Evolutionary conservation across 2,888 invertebrate species (phyloP).

Genomic region (Ditylenchus weischeri): DNA sequence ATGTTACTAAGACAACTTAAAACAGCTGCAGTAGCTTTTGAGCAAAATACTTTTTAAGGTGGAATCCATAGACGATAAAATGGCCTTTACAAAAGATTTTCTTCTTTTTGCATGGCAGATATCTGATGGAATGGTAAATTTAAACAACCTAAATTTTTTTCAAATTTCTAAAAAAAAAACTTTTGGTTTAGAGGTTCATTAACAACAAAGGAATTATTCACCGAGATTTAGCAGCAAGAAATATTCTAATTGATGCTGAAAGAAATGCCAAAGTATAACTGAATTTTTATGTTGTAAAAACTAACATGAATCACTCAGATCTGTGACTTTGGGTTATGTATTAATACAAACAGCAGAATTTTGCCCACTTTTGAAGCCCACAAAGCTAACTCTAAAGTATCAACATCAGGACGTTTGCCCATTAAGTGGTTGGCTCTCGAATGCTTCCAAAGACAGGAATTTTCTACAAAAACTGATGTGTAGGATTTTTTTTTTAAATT

Average conservation of each 20-base stretch:
- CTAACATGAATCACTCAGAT: conserved; percentile 33
- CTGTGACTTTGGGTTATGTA: conserved; percentile 52
- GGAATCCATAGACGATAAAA: conserved; percentile 48
- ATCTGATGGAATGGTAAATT: conserved; percentile 49
- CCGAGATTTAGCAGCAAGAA: conserved; percentile 53
- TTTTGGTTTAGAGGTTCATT: conserved; percentile 26
- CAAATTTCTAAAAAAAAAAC: too few species aligned
- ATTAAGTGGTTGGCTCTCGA: conserved; percentile 55
- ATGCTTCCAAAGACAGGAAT: conserved; percentile 44
- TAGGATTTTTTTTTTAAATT: conserved; percentile 21
- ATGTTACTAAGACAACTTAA: not conserved
- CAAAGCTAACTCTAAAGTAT: conserved; percentile 13
- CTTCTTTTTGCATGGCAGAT: conserved; percentile 55
- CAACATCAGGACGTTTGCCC: conserved; percentile 44
- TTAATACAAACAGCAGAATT: conserved; percentile 25
- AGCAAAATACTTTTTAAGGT: conserved; percentile 31
- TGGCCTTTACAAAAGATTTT: conserved; percentile 52
- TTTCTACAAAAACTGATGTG: conserved; percentile 50
- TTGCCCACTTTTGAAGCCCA: not conserved
- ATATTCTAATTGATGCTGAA: conserved; percentile 48
- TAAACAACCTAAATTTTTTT: too few species aligned
- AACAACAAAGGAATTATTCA: conserved; percentile 37
- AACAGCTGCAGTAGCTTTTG: not conserved
- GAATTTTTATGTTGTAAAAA: not conserved
- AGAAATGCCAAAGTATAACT: conserved; percentile 45